Conservation (phyloP, 2,888 invertebrate species). For the Conchocele bisecta region DNA sequence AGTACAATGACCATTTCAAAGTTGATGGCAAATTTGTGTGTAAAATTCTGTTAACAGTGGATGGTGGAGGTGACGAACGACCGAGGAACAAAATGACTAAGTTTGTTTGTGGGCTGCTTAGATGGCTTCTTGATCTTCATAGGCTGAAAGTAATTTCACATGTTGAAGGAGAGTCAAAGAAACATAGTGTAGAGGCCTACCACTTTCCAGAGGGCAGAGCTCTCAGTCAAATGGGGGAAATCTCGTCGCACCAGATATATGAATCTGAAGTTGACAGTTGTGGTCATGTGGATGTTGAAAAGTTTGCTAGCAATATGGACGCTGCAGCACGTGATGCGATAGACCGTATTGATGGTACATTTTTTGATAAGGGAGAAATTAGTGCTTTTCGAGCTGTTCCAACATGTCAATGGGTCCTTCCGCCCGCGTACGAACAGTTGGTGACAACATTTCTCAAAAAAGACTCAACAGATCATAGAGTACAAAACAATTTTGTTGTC, state of each 20-base stretch:
- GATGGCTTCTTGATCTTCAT: slow-evolving; percentile 15
- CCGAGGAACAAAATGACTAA: slow-evolving; percentile 22
- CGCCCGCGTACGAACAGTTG: neutral
- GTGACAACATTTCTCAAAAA: slow-evolving; percentile 3
- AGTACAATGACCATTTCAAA: slow-evolving; percentile 4
- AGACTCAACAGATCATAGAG: slow-evolving; percentile 15
- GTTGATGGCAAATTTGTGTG: slow-evolving; percentile 14
- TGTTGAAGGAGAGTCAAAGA: slow-evolving; percentile 30
- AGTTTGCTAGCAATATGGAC: slow-evolving; percentile 23
- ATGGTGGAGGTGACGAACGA: slow-evolving; percentile 30
- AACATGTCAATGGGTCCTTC: slow-evolving; percentile 21
- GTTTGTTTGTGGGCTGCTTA: slow-evolving; percentile 19
- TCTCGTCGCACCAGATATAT: slow-evolving; percentile 8
- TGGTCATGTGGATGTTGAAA: slow-evolving; percentile 14
- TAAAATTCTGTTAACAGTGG: slow-evolving; percentile 24
- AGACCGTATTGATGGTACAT: slow-evolving; percentile 12
- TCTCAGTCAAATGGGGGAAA: slow-evolving; percentile 16
- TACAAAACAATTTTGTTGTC: slow-evolving; percentile 21
- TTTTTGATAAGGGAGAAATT: slow-evolving; percentile 15
- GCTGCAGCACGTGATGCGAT: slow-evolving; percentile 17
- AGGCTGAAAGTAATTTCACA: slow-evolving; percentile 16
- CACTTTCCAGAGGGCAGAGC: slow-evolving; percentile 23
- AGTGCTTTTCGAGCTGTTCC: neutral
- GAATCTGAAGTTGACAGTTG: slow-evolving; percentile 1
- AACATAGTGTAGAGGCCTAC: slow-evolving; percentile 17